Conservation (phyloP, 1,140 invertebrate genomes). For the Drosophila sucinea region DNA sequence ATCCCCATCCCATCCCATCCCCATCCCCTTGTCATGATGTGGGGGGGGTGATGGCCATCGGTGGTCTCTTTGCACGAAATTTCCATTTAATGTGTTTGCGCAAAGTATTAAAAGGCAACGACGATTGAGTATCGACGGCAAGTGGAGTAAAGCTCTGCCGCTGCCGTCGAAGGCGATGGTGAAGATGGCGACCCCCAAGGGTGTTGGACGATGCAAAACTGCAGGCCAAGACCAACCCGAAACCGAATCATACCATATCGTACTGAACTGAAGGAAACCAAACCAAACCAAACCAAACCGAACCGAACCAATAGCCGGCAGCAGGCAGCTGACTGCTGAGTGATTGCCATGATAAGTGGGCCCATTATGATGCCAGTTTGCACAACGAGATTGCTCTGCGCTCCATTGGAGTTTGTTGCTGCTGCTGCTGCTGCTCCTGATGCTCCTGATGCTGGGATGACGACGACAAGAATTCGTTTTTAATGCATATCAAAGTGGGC, state of each 20-base stretch:
- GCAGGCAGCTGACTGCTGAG: slow-evolving; percentile 67
- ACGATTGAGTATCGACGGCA: slow-evolving; percentile 71
- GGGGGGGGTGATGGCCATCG: slow-evolving; percentile 28
- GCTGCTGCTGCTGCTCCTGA: neutral
- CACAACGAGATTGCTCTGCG: slow-evolving; percentile 68
- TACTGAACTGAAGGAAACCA: neutral
- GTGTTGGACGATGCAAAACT: slow-evolving; percentile 32
- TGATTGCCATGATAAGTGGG: slow-evolving; percentile 80
- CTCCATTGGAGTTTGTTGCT: slow-evolving; percentile 59
- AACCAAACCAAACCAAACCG: slow-evolving; percentile 7
- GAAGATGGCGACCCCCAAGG: slow-evolving; percentile 15
- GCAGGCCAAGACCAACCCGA: slow-evolving; percentile 31
- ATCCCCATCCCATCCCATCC: slow-evolving; percentile 12
- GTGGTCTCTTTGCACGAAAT: slow-evolving; percentile 66
- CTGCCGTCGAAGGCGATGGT: slow-evolving; percentile 39
- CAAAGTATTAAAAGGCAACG: slow-evolving; percentile 80
- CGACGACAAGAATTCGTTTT: slow-evolving; percentile 47
- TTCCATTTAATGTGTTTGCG: slow-evolving; percentile 81
- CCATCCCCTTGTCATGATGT: slow-evolving; percentile 13
- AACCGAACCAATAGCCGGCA: slow-evolving; percentile 32
- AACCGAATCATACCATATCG: neutral
- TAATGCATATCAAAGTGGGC: slow-evolving; percentile 78
- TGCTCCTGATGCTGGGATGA: slow-evolving; percentile 1
- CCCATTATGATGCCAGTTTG: slow-evolving; percentile 80
- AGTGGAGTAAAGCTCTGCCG: slow-evolving; percentile 62